A percentile compares a stretch with the other conserved stretches of the same genome.
phyloP scores from a whole-genome alignment of 2,113 vertebrate species.

The Ranitomeya imitator region DNA sequence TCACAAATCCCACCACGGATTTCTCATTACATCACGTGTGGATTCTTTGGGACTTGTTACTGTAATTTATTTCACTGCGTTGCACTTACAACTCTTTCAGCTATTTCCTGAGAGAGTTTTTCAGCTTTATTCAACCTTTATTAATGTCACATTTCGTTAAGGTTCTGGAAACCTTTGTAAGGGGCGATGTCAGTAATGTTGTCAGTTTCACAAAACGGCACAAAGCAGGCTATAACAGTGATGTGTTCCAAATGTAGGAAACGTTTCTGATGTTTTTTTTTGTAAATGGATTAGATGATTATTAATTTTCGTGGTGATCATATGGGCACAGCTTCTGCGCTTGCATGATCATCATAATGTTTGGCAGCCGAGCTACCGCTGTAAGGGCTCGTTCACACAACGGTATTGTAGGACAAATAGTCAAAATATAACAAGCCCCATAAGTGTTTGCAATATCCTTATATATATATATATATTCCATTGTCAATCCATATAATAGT shows the following conservation, averaged over 20 bases:
- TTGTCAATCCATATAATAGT: too few species aligned
- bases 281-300: not conserved
- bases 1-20: constrained; percentile 27
- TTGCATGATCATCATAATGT: too few species aligned
- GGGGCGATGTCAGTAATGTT: not conserved
- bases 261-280: not conserved
- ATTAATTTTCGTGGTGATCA: too few species aligned
- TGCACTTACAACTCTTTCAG: not conserved
- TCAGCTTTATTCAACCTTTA: constrained; percentile 16
- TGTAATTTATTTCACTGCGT: not conserved
- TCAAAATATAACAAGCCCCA: too few species aligned
- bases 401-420: too few species aligned
- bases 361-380: too few species aligned
- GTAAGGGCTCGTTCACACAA: too few species aligned
- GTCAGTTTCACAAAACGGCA: not conserved
- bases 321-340: too few species aligned
- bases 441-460: too few species aligned
- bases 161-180: not conserved
- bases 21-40: constrained; percentile 26
- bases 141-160: not conserved
- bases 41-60: constrained; percentile 25
- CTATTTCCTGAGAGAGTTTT: constrained; percentile 13
- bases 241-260: not conserved
- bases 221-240: not conserved
- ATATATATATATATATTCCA: too few species aligned